Conservation (phyloP, 2,797 vertebrate species). For the Ctenosaura bakeri region DNA sequence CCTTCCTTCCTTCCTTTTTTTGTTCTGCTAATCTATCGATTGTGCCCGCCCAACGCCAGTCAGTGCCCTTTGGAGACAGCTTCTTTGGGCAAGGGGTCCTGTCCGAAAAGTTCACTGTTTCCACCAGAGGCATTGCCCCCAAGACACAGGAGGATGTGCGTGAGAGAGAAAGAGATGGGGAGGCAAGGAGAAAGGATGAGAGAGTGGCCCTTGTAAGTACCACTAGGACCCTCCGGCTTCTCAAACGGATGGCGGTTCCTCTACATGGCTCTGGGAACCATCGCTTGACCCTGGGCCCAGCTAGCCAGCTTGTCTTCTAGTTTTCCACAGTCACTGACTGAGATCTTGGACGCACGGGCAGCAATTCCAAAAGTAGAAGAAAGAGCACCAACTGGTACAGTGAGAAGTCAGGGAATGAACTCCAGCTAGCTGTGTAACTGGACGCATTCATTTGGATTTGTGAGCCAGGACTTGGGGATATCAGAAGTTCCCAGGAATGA, state of each 20-base stretch:
- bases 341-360: too few species aligned
- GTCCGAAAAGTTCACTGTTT: neutral
- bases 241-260: neutral
- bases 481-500: neutral
- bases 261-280: neutral
- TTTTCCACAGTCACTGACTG: neutral
- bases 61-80: neutral
- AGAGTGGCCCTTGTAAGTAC: neutral
- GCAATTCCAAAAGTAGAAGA: too few species aligned
- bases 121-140: neutral
- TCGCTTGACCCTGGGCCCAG: too few species aligned
- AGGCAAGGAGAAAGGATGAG: too few species aligned
- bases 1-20: neutral
- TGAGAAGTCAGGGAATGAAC: neutral
- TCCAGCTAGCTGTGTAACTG: neutral
- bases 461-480: neutral
- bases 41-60: neutral
- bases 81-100: neutral
- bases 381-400: neutral
- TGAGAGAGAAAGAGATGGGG: too few species aligned
- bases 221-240: too few species aligned
- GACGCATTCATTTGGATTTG: too few species aligned
- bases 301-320: neutral
- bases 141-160: too few species aligned
- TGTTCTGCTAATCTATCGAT: slow-evolving; percentile 45